Conservation (phyloP, 2,797 vertebrate species). For the Uromys caudimaculatus region DNA sequence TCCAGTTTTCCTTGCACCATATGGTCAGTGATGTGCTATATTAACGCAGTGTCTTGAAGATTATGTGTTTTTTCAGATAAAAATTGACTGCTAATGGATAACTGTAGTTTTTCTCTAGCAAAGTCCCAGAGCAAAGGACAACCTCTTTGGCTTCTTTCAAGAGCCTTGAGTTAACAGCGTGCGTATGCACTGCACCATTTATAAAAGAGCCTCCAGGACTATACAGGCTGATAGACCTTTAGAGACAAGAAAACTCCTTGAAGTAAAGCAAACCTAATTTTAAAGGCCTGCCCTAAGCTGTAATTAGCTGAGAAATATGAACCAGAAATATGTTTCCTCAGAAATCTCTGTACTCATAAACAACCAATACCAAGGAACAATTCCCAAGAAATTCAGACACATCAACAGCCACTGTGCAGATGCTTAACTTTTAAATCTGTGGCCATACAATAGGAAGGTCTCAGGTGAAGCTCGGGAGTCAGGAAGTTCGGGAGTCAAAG, state of each 20-base stretch:
- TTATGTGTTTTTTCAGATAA: not conserved
- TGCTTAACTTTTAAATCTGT: conserved; percentile 60
- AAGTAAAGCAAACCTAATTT: conserved; percentile 84
- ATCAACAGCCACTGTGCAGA: conserved; percentile 43
- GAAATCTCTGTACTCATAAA: conserved; percentile 78
- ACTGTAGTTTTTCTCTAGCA: conserved; percentile 82
- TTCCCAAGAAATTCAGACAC: conserved; percentile 70
- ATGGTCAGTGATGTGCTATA: conserved; percentile 57
- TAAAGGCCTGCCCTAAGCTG: conserved; percentile 77
- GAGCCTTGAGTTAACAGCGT: conserved; percentile 58
- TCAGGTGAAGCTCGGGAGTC: conserved; percentile 75
- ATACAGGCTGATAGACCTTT: conserved; percentile 52
- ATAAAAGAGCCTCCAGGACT: conserved; percentile 71
- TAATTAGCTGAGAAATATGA: conserved; percentile 82
- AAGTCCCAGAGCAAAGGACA: conserved; percentile 83
- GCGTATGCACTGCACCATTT: conserved; percentile 31
- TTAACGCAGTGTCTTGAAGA: not conserved
- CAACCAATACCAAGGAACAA: not conserved
- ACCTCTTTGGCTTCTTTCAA: conserved; percentile 79
- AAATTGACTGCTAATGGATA: conserved; percentile 20
- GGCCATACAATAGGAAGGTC: conserved; percentile 56
- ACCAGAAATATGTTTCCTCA: conserved; percentile 80
- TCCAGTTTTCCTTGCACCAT: not conserved
- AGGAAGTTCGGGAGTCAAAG: conserved; percentile 77
- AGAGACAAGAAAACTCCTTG: conserved; percentile 74